A percentile compares a stretch with the other conserved stretches of the same genome.
phyloP scores from a whole-genome alignment of 2,888 invertebrate species.

The Drosophila dives region DNA sequence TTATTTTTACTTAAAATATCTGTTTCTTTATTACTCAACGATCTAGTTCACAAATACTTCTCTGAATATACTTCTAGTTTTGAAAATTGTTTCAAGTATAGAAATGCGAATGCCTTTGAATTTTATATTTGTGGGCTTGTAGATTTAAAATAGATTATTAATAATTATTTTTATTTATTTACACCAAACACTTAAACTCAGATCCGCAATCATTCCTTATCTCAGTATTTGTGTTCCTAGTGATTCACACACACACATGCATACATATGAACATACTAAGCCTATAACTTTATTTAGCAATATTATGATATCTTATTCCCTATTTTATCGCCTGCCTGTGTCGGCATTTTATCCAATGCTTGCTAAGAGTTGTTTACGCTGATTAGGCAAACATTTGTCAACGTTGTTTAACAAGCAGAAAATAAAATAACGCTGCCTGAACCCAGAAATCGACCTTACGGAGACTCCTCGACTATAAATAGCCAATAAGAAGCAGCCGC shows the following conservation, averaged over 20 bases:
- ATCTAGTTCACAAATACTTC: slow-evolving; percentile 4
- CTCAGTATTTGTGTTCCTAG: neutral
- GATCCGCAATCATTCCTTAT: slow-evolving; percentile 25
- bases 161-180: neutral
- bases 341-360: slow-evolving; percentile 10
- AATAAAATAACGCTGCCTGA: slow-evolving; percentile 4
- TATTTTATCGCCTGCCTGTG: neutral
- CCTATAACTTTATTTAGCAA: slow-evolving; percentile 10
- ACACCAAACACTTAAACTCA: slow-evolving; percentile 7
- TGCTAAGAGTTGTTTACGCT: slow-evolving; percentile 1
- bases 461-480: slow-evolving; percentile 25
- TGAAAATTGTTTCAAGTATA: neutral
- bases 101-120: neutral
- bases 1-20: neutral
- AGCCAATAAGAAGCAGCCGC: slow-evolving; percentile 25
- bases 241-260: neutral
- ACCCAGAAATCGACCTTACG: neutral
- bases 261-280: neutral
- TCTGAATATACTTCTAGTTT: too few species aligned
- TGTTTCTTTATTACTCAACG: neutral
- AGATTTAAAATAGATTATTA: neutral
- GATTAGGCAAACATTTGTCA: slow-evolving; percentile 15
- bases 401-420: slow-evolving; percentile 19
- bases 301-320: slow-evolving; percentile 6
- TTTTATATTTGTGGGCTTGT: too few species aligned